These are phyloP conservation scores for Mormyrus iriodes DNA, from an alignment of 2,113 vertebrate species.

Conservation along the genomic window DNA sequence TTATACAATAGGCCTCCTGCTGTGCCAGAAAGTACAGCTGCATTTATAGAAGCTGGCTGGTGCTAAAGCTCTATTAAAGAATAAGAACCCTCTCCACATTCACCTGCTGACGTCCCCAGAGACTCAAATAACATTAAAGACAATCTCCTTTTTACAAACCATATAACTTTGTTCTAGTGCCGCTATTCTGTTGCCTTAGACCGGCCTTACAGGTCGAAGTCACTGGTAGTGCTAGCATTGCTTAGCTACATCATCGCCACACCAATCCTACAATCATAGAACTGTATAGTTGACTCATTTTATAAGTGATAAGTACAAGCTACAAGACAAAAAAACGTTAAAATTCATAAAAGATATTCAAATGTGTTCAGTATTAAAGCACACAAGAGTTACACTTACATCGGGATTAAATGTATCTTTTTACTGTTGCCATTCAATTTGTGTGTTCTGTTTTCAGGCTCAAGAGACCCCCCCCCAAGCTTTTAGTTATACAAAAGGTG, in stretches of 20 bases:
- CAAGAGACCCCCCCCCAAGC: background rate
- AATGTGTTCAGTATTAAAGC: conserved; percentile 1
- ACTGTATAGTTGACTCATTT: background rate
- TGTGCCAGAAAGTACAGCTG: background rate
- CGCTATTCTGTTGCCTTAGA: background rate
- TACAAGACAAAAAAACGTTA: conserved; percentile 2
- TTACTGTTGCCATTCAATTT: background rate
- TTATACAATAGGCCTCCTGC: background rate
- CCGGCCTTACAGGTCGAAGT: background rate
- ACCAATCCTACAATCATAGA: background rate
- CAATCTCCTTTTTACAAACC: background rate
- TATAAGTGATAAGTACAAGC: conserved; percentile 1
- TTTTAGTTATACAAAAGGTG: background rate
- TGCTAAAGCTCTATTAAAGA: background rate
- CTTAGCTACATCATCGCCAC: background rate
- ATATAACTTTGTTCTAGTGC: background rate
- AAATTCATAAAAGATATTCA: conserved; percentile 15
- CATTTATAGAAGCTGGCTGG: background rate
- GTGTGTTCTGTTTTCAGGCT: background rate
- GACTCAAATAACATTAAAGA: background rate
- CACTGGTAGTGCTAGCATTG: background rate
- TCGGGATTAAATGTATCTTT: background rate
- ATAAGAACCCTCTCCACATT: background rate
- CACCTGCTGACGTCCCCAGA: background rate
- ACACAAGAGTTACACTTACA: conserved; percentile 1